A percentile compares a stretch with the other conserved stretches of the same genome.
phyloP scores from a whole-genome alignment of 2,113 vertebrate species.

The Alectura lathami region DNA sequence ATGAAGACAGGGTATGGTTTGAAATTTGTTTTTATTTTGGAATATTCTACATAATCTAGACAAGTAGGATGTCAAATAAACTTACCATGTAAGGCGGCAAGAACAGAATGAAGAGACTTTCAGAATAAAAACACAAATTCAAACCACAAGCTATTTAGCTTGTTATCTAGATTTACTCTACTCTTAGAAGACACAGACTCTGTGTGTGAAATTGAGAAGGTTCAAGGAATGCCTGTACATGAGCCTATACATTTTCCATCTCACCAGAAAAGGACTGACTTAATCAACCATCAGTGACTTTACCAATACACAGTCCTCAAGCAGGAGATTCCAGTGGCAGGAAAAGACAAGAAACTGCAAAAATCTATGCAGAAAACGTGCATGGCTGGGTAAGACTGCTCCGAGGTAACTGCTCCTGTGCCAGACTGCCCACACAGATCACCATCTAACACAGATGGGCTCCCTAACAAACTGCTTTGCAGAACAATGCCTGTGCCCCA shows the following conservation, averaged over 20 bases:
- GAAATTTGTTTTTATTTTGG: not conserved
- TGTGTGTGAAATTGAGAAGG: not conserved
- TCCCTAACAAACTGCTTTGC: not conserved
- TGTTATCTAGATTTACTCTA: not conserved
- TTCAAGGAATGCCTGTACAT: not conserved
- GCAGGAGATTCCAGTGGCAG: not conserved
- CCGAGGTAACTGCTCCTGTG: not conserved
- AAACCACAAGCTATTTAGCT: not conserved
- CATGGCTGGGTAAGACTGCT: not conserved
- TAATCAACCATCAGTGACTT: not conserved
- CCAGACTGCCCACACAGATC: not conserved
- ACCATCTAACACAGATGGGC: not conserved
- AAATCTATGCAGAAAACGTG: not conserved
- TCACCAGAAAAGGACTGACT: not conserved
- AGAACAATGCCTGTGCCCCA: not conserved
- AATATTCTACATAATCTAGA: not conserved
- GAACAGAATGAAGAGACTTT: not conserved
- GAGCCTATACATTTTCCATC: not conserved
- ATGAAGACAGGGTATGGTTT: not conserved
- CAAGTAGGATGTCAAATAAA: not conserved
- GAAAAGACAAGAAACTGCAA: not conserved
- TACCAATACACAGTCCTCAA: not conserved
- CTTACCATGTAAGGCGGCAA: not conserved
- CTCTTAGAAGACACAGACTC: not conserved
- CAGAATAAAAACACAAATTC: not conserved